Evolutionary conservation across 2,113 vertebrate genomes (phyloP).

Genomic region (Platysternon megacephalum): DNA sequence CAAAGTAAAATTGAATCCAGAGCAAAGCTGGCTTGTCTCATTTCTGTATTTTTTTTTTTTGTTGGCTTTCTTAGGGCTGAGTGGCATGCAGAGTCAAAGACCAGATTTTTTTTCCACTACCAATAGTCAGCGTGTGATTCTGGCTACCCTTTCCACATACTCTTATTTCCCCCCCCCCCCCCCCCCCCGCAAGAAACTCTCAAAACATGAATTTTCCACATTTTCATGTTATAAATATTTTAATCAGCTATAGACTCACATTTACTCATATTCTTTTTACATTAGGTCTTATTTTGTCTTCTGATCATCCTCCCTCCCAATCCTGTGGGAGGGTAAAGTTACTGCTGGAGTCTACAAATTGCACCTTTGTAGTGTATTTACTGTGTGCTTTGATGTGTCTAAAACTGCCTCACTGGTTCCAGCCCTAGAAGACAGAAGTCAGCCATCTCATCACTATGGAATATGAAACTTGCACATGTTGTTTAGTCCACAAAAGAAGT

Average conservation of each 20-base stretch:
- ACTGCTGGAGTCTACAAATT: not conserved
- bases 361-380: not conserved
- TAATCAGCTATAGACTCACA: not conserved
- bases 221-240: not conserved
- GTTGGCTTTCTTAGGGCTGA: not conserved
- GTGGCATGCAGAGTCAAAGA: not conserved
- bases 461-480: not conserved
- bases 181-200: not conserved
- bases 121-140: not conserved
- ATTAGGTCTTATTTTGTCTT: not conserved
- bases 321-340: not conserved
- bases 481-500: no score
- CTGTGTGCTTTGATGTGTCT: not conserved
- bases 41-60: not conserved
- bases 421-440: not conserved
- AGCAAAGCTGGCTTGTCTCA: not conserved
- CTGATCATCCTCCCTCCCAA: not conserved
- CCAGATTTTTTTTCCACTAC: not conserved
- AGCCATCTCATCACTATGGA: not conserved
- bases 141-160: not conserved
- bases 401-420: not conserved
- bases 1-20: not conserved
- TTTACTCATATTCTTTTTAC: not conserved
- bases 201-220: not conserved
- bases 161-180: no score